Percentiles rank a stretch among this genome's conserved stretches.
These are phyloP conservation scores for Dromaius novaehollandiae DNA, from an alignment of 2,113 vertebrate genomes.

Conservation along the genomic window DNA sequence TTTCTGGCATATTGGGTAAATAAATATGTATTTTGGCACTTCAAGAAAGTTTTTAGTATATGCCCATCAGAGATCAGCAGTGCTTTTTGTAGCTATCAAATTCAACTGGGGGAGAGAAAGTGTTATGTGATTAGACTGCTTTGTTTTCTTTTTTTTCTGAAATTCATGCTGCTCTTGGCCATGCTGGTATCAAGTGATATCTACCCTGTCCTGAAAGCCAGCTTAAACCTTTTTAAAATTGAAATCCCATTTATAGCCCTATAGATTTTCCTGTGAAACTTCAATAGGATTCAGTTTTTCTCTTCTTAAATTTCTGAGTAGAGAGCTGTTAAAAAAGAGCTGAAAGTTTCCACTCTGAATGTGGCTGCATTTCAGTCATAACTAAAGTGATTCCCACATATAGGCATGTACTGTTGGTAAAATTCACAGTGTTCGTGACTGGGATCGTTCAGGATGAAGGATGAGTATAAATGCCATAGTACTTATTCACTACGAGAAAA, in stretches of 20 bases:
- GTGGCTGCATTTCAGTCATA: background rate
- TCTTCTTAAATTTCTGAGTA: background rate
- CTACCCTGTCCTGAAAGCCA: background rate
- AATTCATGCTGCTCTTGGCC: background rate
- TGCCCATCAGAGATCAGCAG: background rate
- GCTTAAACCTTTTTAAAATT: background rate
- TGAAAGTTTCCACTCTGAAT: background rate
- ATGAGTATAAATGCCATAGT: background rate
- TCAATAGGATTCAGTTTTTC: background rate
- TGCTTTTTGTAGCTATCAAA: background rate
- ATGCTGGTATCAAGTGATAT: background rate
- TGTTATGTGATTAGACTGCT: background rate
- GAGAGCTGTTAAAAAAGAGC: background rate
- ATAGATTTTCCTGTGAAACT: background rate
- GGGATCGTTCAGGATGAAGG: background rate
- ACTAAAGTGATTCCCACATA: background rate
- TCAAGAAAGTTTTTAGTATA: background rate
- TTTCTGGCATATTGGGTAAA: background rate
- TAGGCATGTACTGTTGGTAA: background rate
- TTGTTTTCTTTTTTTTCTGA: background rate
- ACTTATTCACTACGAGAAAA: background rate
- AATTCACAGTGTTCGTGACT: background rate
- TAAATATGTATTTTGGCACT: background rate
- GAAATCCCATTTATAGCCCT: background rate
- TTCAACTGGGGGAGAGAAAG: background rate